Conservation (phyloP, 2,113 vertebrate species). For the Diadophis punctatus region DNA sequence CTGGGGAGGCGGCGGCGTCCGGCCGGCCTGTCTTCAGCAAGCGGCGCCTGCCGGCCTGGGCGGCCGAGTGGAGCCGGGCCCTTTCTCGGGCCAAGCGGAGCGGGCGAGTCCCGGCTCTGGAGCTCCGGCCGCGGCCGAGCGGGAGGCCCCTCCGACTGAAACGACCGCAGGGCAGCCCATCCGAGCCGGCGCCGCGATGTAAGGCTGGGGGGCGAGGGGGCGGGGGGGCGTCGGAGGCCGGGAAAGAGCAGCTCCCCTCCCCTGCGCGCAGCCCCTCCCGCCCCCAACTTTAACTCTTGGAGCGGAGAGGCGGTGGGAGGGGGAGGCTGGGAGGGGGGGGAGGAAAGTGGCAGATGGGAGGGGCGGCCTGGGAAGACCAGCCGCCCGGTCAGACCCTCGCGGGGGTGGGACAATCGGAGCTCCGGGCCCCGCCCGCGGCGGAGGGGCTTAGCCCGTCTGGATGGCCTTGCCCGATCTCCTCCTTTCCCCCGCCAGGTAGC, state of each 20-base stretch:
- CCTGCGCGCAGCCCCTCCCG: neutral
- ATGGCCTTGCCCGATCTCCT: neutral
- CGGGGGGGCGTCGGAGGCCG: neutral
- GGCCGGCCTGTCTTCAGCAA: neutral
- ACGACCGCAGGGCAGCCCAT: neutral
- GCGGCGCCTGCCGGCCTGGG: neutral
- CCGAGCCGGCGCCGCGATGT: neutral
- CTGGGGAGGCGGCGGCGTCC: neutral
- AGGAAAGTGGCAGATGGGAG: neutral
- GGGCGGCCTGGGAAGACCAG: neutral
- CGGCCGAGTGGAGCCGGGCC: too few relatives aligned
- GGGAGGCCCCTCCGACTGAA: neutral
- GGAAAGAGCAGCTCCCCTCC: neutral
- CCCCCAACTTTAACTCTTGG: neutral
- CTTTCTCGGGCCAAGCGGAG: neutral
- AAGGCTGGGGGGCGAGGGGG: neutral
- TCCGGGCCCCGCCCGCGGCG: neutral
- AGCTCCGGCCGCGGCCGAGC: neutral
- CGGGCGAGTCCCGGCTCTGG: neutral
- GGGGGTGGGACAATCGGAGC: neutral
- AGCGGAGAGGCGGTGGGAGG: neutral
- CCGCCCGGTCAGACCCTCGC: neutral
- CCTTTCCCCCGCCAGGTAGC: too few relatives aligned
- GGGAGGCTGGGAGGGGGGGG: neutral
- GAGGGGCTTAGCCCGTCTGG: neutral